Evolutionary conservation across 2,888 invertebrate genomes (phyloP).

Genomic region (Leucophora obtusa): DNA sequence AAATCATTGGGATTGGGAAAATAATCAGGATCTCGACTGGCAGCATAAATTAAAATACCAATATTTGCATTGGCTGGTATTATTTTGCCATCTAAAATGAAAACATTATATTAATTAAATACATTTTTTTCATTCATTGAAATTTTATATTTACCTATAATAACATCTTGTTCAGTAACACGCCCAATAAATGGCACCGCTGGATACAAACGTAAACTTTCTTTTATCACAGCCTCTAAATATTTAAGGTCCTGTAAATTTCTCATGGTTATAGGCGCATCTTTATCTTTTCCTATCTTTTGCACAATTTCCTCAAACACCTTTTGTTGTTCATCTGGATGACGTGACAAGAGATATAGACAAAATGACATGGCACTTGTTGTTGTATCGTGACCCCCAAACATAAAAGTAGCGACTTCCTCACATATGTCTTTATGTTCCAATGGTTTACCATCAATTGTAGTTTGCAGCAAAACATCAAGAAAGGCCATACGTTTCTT

Average conservation of each 20-base stretch:
- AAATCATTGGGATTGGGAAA: slow-evolving; percentile 73
- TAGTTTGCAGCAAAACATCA: slow-evolving; percentile 82
- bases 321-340: slow-evolving; percentile 70
- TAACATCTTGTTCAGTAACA: slow-evolving; percentile 79
- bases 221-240: slow-evolving; percentile 84
- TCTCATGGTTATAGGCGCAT: slow-evolving; percentile 64
- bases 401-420: slow-evolving; percentile 84
- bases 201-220: slow-evolving; percentile 82
- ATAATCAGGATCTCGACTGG: slow-evolving; percentile 70
- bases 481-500: slow-evolving; percentile 83
- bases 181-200: slow-evolving; percentile 83
- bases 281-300: slow-evolving; percentile 69
- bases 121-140: background rate
- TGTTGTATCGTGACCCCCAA: slow-evolving; percentile 79
- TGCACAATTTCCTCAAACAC: slow-evolving; percentile 70
- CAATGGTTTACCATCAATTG: slow-evolving; percentile 80
- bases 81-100: slow-evolving; percentile 69
- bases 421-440: slow-evolving; percentile 82
- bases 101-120: background rate
- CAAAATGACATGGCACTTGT: slow-evolving; percentile 73
- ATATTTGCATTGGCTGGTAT: slow-evolving; percentile 71
- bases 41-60: slow-evolving; percentile 70
- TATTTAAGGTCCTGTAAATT: slow-evolving; percentile 72
- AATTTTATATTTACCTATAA: slow-evolving; percentile 79
- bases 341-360: slow-evolving; percentile 71